These are phyloP conservation scores for Gymnobelideus leadbeateri DNA, from an alignment of 2,113 vertebrate genomes.

Conservation along the genomic window DNA sequence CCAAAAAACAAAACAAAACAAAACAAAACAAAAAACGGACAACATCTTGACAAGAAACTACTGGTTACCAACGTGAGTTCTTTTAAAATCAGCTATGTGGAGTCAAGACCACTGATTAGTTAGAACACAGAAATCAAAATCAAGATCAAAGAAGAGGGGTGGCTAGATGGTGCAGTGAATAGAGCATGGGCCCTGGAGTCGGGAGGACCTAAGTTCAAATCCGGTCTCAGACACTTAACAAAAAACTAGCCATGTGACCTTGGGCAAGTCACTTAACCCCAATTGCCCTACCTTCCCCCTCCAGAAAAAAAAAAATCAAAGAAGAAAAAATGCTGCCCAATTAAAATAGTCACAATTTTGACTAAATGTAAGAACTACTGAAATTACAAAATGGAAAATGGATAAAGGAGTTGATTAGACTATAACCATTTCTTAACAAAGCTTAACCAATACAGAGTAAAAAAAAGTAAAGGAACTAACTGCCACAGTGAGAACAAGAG, in stretches of 20 bases:
- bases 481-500: too few species aligned
- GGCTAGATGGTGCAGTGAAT: too few species aligned
- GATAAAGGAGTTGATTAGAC: neutral
- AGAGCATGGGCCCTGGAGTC: too few species aligned
- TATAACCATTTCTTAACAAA: neutral
- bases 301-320: too few species aligned
- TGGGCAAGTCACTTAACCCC: too few species aligned
- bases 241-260: too few species aligned
- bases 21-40: too few species aligned
- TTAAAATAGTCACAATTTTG: neutral
- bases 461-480: too few species aligned
- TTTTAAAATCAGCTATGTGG: neutral
- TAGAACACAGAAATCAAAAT: neutral
- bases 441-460: neutral
- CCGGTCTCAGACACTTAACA: too few species aligned
- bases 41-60: neutral
- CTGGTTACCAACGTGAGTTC: neutral
- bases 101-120: neutral
- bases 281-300: too few species aligned
- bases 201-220: too few species aligned
- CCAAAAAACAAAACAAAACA: too few species aligned
- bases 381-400: neutral
- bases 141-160: neutral
- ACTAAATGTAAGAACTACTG: neutral
- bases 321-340: neutral